phyloP scores from a whole-genome alignment of 23 tunicate genomes.

The Styela clava region DNA sequence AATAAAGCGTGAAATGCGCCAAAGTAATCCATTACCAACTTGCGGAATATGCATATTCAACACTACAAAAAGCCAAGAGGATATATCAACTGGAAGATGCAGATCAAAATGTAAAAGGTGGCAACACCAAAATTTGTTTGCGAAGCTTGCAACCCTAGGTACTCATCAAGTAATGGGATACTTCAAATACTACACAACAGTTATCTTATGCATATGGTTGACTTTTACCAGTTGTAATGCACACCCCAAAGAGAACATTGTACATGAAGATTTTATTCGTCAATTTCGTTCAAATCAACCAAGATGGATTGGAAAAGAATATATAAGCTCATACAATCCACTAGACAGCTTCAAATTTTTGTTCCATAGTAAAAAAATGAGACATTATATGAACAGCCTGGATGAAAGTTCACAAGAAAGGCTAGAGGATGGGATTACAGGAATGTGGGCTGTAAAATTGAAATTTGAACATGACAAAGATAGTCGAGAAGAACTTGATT shows the following conservation, averaged over 20 bases:
- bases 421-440: not conserved
- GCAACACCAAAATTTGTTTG: not conserved
- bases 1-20: too few relatives aligned
- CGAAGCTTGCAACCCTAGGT: not conserved
- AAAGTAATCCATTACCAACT: too few relatives aligned
- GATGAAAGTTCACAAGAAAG: not conserved
- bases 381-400: not conserved
- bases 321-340: not conserved
- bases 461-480: constrained; percentile 3
- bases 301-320: not conserved
- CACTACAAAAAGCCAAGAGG: too few relatives aligned
- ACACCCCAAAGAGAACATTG: not conserved
- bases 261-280: not conserved
- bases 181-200: not conserved
- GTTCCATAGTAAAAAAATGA: not conserved
- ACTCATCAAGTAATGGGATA: not conserved
- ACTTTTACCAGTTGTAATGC: not conserved
- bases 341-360: not conserved
- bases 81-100: too few relatives aligned
- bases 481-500: constrained; percentile 31
- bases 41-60: too few relatives aligned
- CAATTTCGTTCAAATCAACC: not conserved
- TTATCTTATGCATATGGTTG: not conserved
- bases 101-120: too few relatives aligned
- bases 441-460: constrained; percentile 32